Percentiles rank a stretch among this genome's conserved stretches.
phyloP scores from a whole-genome alignment of 2,888 invertebrate genomes.

The Tenthredo mesomela region DNA sequence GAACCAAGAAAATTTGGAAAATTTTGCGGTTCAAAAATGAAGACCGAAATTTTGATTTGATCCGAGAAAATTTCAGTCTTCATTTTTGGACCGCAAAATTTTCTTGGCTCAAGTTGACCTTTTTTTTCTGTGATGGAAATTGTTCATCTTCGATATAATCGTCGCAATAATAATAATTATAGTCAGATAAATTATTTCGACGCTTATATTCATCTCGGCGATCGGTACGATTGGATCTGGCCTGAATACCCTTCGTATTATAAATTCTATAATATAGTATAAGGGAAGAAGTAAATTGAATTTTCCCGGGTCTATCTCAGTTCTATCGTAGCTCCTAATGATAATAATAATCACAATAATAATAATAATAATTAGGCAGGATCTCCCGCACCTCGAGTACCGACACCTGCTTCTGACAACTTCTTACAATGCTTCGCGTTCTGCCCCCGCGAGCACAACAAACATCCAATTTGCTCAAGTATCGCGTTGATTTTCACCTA shows the following conservation, averaged over 20 bases:
- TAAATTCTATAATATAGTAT: background rate
- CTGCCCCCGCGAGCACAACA: slow-evolving; percentile 24
- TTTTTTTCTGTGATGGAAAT: no score
- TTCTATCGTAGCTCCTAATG: slow-evolving; percentile 3
- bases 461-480: slow-evolving; percentile 73
- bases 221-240: background rate
- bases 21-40: no score
- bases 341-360: slow-evolving; percentile 29
- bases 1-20: no score
- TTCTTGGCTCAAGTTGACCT: no score
- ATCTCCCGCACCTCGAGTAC: slow-evolving; percentile 46
- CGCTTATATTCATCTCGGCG: no score
- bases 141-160: no score
- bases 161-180: no score
- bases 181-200: no score
- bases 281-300: background rate
- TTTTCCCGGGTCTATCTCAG: background rate
- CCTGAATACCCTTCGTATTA: background rate
- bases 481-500: slow-evolving; percentile 30
- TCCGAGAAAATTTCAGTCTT: no score
- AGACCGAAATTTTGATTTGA: no score
- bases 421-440: slow-evolving; percentile 63
- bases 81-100: no score
- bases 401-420: slow-evolving; percentile 69
- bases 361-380: slow-evolving; percentile 54